phyloP scores from a whole-genome alignment of 1,140 invertebrate species.

The Ips nitidus region DNA sequence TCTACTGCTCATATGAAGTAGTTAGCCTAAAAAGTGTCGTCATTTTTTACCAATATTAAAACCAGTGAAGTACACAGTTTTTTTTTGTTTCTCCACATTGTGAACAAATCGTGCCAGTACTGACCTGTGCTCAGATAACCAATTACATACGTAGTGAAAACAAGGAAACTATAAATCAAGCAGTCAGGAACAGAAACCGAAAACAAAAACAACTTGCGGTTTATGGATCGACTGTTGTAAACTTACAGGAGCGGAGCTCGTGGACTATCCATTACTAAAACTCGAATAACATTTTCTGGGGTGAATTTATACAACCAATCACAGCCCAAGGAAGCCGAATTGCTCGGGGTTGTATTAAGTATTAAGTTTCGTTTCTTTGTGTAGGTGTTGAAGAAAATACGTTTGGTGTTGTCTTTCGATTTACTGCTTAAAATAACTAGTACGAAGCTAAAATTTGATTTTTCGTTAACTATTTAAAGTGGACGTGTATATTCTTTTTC shows the following conservation, averaged over 20 bases:
- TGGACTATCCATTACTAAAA: slow-evolving; percentile 2
- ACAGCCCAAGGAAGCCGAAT: no score
- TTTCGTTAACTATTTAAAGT: no score
- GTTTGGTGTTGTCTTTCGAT: no score
- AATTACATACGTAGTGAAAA: slow-evolving; percentile 4
- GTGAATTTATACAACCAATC: neutral
- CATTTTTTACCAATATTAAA: neutral
- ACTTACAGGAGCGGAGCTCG: slow-evolving; percentile 2
- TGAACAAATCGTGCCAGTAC: neutral
- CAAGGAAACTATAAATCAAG: slow-evolving; percentile 1
- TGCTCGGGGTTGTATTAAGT: no score
- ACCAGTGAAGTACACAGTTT: no score
- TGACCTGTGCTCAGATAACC: neutral
- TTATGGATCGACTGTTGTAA: slow-evolving; percentile 5
- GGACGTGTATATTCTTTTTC: neutral
- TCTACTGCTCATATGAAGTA: slow-evolving; percentile 5
- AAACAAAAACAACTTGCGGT: slow-evolving; percentile 6
- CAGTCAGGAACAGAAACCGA: slow-evolving; percentile 4
- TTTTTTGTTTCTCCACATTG: no score
- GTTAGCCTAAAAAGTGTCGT: neutral
- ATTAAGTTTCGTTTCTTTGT: no score
- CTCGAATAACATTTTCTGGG: neutral
- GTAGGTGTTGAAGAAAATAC: no score
- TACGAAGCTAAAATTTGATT: no score
- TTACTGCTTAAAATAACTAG: no score